A percentile compares a stretch with the other conserved stretches of the same genome.
Conservation (phyloP, 2,888 invertebrate species). For the Nomada flava region DNA sequence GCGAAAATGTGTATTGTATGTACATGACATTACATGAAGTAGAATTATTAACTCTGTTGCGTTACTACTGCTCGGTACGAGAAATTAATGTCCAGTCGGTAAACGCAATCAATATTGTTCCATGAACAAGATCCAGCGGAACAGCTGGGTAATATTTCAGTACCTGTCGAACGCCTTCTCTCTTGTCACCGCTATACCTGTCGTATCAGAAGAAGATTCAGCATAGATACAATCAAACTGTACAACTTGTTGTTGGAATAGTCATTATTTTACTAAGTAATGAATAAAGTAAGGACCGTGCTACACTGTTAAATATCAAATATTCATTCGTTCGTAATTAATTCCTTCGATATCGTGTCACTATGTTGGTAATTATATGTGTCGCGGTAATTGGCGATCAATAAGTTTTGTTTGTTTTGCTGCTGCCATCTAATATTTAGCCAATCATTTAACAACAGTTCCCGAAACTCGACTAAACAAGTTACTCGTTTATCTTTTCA, state of each 20-base stretch:
- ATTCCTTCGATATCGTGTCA: background rate
- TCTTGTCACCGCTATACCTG: slow-evolving; percentile 33
- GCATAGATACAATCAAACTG: background rate
- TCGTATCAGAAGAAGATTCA: slow-evolving; percentile 8
- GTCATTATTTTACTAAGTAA: background rate
- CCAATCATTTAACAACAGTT: background rate
- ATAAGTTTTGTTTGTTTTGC: background rate
- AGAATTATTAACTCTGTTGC: slow-evolving; percentile 40
- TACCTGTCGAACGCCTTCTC: slow-evolving; percentile 32
- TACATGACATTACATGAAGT: slow-evolving; percentile 25
- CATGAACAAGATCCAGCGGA: too few species aligned
- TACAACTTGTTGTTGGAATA: background rate
- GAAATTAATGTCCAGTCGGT: too few species aligned
- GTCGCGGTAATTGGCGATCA: background rate
- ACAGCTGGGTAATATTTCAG: slow-evolving; percentile 8
- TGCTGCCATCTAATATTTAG: background rate
- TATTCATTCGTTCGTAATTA: too few species aligned
- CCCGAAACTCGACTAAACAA: background rate
- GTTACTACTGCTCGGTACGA: slow-evolving; percentile 64
- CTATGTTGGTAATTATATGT: background rate
- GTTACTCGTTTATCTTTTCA: background rate
- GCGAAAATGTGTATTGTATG: slow-evolving; percentile 5
- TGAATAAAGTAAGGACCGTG: too few species aligned
- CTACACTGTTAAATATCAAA: too few species aligned
- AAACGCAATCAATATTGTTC: background rate